A percentile compares a stretch with the other conserved stretches of the same genome.
phyloP scores from a whole-genome alignment of 1,140 invertebrate genomes.

The Drosophila subobscura region DNA sequence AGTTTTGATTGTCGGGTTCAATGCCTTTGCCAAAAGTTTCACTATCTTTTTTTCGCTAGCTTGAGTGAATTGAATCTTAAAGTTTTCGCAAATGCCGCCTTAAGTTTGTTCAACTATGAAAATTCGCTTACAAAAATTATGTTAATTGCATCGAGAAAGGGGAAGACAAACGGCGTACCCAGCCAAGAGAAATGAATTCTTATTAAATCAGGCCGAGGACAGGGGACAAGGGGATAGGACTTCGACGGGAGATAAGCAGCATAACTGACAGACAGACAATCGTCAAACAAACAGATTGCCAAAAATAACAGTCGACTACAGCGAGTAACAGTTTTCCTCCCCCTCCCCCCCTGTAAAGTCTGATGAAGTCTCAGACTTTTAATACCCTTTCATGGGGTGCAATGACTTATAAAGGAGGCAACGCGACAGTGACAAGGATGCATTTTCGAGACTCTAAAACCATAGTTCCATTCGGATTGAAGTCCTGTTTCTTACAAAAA shows the following conservation, averaged over 20 bases:
- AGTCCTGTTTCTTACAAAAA: not conserved
- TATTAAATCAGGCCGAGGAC: conserved; percentile 58
- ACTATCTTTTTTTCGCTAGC: conserved; percentile 1
- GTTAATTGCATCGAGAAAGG: conserved; percentile 57
- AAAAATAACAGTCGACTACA: conserved; percentile 63
- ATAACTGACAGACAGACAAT: conserved; percentile 72
- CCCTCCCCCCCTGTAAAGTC: conserved; percentile 9
- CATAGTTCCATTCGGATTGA: not conserved
- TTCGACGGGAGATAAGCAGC: conserved; percentile 60
- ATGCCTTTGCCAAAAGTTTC: conserved; percentile 64
- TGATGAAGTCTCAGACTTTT: conserved; percentile 42
- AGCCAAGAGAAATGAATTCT: conserved; percentile 56
- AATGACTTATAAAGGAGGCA: no score
- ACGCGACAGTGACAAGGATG: no score
- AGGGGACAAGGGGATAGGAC: not conserved
- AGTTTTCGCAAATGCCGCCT: conserved; percentile 43
- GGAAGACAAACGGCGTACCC: not conserved
- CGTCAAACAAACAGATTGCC: conserved; percentile 77
- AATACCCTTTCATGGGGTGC: no score
- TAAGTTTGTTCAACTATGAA: conserved; percentile 61
- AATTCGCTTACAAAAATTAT: conserved; percentile 71
- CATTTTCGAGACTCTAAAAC: no score
- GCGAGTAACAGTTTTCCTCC: conserved; percentile 29
- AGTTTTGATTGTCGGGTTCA: conserved; percentile 62
- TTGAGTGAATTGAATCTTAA: conserved; percentile 47